Conservation (phyloP, 2,888 invertebrate species). For the Drosophila colorata region DNA sequence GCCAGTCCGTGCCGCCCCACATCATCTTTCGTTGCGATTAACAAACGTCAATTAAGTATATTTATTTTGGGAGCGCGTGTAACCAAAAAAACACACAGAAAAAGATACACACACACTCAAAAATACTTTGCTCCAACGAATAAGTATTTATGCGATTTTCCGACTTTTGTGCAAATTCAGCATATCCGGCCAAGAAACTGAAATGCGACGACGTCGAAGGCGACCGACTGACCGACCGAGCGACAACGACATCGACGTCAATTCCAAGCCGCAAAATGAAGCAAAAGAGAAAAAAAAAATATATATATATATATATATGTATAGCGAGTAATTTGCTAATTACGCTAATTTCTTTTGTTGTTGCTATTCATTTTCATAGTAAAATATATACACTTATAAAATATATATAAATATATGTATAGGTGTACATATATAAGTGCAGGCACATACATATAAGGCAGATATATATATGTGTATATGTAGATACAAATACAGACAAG, state of each 20-base stretch:
- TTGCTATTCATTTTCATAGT: slow-evolving; percentile 74
- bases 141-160: slow-evolving; percentile 69
- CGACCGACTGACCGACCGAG: slow-evolving; percentile 44
- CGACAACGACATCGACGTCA: slow-evolving; percentile 47
- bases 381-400: slow-evolving; percentile 61
- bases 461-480: slow-evolving; percentile 21
- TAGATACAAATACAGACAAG: slow-evolving; percentile 11
- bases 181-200: slow-evolving; percentile 81
- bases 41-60: slow-evolving; percentile 79
- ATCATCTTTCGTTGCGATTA: slow-evolving; percentile 58
- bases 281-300: slow-evolving; percentile 32
- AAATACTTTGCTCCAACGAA: slow-evolving; percentile 19
- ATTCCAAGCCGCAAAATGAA: slow-evolving; percentile 66
- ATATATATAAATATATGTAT: slow-evolving; percentile 29
- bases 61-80: slow-evolving; percentile 77
- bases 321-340: slow-evolving; percentile 75
- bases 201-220: slow-evolving; percentile 68
- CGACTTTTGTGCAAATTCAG: slow-evolving; percentile 79
- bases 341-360: slow-evolving; percentile 80
- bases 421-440: background rate
- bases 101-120: slow-evolving; percentile 12
- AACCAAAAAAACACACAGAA: slow-evolving; percentile 37
- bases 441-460: slow-evolving; percentile 18
- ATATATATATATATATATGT: slow-evolving; percentile 8
- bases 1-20: slow-evolving; percentile 24